A percentile compares a stretch with the other conserved stretches of the same genome.
These are phyloP conservation scores for Lampris incognitus DNA, from an alignment of 2,113 vertebrate species.

Conservation along the genomic window DNA sequence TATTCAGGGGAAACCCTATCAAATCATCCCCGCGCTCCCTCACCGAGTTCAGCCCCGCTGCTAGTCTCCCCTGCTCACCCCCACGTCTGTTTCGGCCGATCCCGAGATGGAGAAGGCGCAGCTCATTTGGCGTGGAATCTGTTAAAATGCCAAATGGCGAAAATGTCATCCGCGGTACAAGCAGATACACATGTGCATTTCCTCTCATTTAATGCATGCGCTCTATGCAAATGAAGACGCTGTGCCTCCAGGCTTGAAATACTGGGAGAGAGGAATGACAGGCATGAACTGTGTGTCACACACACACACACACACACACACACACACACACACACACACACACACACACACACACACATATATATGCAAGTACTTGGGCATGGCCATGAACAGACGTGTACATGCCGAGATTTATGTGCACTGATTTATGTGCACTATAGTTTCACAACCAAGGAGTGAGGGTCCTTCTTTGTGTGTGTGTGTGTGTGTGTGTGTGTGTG, in stretches of 20 bases:
- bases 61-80: conserved; percentile 17
- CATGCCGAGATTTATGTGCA: conserved; percentile 62
- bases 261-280: conserved; percentile 13
- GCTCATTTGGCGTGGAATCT: conserved; percentile 55
- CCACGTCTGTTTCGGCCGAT: conserved; percentile 55
- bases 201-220: conserved; percentile 57
- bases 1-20: conserved; percentile 34
- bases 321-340: no score
- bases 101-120: conserved; percentile 32
- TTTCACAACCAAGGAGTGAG: conserved; percentile 52
- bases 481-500: conserved; percentile 1
- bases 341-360: no score
- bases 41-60: conserved; percentile 27
- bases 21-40: conserved; percentile 12
- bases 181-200: conserved; percentile 46
- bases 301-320: no score
- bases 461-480: conserved; percentile 47
- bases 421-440: conserved; percentile 70
- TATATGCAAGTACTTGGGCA: no score
- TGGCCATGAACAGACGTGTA: conserved; percentile 14
- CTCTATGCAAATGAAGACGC: conserved; percentile 50
- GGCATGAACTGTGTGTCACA: conserved; percentile 4
- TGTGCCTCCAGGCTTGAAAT: conserved; percentile 11
- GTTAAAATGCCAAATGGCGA: conserved; percentile 69
- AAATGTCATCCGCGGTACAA: conserved; percentile 59